Evolutionary conservation across 1,140 invertebrate genomes (phyloP).

Genomic region (Mamestra configurata): DNA sequence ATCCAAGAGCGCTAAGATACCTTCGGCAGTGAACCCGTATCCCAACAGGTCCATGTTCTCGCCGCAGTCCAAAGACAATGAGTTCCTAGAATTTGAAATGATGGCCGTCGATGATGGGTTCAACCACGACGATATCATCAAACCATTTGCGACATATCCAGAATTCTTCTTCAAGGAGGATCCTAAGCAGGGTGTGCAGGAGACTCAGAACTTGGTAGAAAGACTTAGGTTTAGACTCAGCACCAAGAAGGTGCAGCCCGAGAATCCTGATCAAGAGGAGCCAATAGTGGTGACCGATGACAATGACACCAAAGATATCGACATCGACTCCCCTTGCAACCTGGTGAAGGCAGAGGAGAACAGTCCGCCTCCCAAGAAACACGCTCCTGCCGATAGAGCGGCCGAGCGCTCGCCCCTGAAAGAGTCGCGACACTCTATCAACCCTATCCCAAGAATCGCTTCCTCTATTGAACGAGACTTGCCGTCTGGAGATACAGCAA

Average conservation of each 20-base stretch:
- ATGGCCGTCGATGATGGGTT: constrained; percentile 90
- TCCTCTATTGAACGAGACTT: constrained; percentile 45
- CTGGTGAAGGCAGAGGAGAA: constrained; percentile 31
- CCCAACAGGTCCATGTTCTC: constrained; percentile 91
- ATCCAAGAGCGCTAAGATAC: constrained; percentile 83
- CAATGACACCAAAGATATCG: constrained; percentile 61
- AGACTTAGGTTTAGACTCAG: constrained; percentile 90
- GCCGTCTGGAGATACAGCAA: constrained; percentile 40
- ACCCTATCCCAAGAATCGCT: constrained; percentile 49
- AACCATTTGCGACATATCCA: constrained; percentile 91
- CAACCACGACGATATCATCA: constrained; percentile 89
- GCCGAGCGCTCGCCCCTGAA: constrained; percentile 10
- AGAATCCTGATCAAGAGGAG: constrained; percentile 69
- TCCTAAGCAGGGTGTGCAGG: constrained; percentile 91
- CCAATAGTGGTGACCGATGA: constrained; percentile 54
- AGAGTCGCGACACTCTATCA: constrained; percentile 46
- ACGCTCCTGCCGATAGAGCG: neutral
- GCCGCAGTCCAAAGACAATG: constrained; percentile 91
- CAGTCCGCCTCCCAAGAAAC: neutral
- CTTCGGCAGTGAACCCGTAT: constrained; percentile 78
- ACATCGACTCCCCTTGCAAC: neutral
- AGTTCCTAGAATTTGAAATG: constrained; percentile 91
- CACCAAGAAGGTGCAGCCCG: constrained; percentile 74
- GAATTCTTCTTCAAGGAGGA: constrained; percentile 92
- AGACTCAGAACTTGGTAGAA: constrained; percentile 93